Evolutionary conservation across 2,888 invertebrate genomes (phyloP), one percentile per base, ranked within the genome.

Genomic region (Phytoseiulus persimilis): DNA sequence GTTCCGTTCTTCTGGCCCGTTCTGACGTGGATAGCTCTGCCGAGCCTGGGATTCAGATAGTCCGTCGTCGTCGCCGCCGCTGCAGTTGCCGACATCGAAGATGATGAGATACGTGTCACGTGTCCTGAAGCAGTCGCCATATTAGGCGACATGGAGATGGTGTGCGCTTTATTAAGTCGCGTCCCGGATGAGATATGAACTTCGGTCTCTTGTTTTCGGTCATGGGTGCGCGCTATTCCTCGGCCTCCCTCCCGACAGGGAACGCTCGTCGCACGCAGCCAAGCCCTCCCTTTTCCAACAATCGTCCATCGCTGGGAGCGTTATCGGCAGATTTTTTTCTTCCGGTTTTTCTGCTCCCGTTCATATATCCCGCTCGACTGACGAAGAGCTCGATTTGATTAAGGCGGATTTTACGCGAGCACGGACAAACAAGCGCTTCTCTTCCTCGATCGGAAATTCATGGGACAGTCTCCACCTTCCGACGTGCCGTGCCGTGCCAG

Each of bases 101-200:
- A 65, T 65, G 65, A 65, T 65, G 65, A 65, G 65, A 65, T 65
- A 65, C 65, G 65, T 65, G 65, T 65, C 65, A 65, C 65, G 65
- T 65, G 65, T 65, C 65, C 65, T 65, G 11, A 23, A 14, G 28
- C 65, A 18, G 65, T 65, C 65, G 65, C 65, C 65, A 65, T 65
- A 65, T 65, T 65, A 65, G 65, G 65, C 65, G 65, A 65, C 65
- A 65, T 65, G 65, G 18, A 28, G 65, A 65, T 65, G 65, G 65
- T 65, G 65, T 65, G 65, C 65, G 18, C 9, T 65, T 65, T 65
- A 65, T 65, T 28, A 65, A 65, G 65, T 65, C 14, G 65, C 65
- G 23, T 28, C 65, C 28, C 18, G 28, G 65, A 14, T 28, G 65
- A 65, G 39, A 65, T 65, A 65, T 14, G 65, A 28, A 28, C 11